Evolutionary conservation across 2,797 vertebrate genomes (phyloP), one percentile per base, ranked within the genome.

Genomic region (Falco rusticolus): DNA sequence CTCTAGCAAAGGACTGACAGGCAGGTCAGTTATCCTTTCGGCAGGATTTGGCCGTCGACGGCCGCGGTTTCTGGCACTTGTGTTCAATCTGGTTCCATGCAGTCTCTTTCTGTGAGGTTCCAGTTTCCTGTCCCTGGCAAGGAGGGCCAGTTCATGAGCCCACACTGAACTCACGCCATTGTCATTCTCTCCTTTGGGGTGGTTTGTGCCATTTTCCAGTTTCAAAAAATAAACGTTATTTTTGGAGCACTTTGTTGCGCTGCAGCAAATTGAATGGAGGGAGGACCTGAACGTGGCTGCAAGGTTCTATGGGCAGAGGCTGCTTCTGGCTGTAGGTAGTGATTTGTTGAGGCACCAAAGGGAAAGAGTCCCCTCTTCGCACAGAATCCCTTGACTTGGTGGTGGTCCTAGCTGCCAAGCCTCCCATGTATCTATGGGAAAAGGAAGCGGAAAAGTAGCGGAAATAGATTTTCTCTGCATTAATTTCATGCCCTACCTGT

Each of bases 201-300:
- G 93, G 69, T 93, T 92, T 93, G 75, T 95, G 90, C 96, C 96
- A 95, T 96, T 95, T 95, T 94, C 95, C 92, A 97, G 82, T 85
- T 90, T 96, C 93, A 84, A 72, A 93, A 96, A 89, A 72, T 37
- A 92, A 94, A 71, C 7, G 45, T 97, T 97, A 61, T 92, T 97
- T 87, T 96, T 97, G 97, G 96, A 95, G 57, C 11, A 4, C 70
- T 94, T 81, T 47, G 87, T 91, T 86, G 86, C 17, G n/a, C 92
- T 93, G 78, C 26, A 10, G 93, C 68, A 48, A 64, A 72, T 48
- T 26, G 75, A 47, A 12, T 31, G 75, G 87, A 84, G 64, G 59
- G 81, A 84, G 83, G 84, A 79, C 84, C 81, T 80, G 78, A 69
- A 77, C 61, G n/a, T 0, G 2, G 39, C 87, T 84, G 57, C 0